Evolutionary conservation across 1,140 invertebrate species (phyloP), one percentile per base, ranked within the genome.

Genomic region (Doryteuthis pealeii): DNA sequence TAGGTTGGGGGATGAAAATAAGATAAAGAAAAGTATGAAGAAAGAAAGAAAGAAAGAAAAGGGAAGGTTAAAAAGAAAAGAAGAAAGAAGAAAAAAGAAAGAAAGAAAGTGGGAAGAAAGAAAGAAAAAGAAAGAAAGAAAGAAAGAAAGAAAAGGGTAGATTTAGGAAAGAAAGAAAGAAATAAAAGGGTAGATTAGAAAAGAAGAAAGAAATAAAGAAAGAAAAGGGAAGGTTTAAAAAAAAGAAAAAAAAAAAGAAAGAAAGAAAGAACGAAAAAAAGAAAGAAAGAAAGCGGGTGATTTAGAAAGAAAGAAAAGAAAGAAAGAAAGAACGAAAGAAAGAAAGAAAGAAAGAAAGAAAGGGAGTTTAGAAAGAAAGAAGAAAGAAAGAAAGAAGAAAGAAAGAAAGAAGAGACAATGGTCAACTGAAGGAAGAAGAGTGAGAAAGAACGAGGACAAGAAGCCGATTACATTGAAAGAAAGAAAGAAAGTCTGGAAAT

Each of bases 11-110:
- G 18, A 58, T n/a, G 18, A 28, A 58, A 58, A 58, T 4, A 58
- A 54, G 30, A 45, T 22, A 62, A 72, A 33, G 32, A 33, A 65
- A 62, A 15, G n/a, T 1, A 30, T 6, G 45, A 45, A 66, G 28
- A n/a, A 72, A 35, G 15, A 18, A 30, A 18, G 15, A 8, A 32
- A 26, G 22, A 4, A 72, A 2, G 49, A 49, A 54, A 62, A 31
- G 45, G 2, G 22, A 70, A 28, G 68, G 73, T 31, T 4, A 74
- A 31, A 74, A 49, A 70, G 8, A 49, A n/a, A 69, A 40, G 70
- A 31, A 70, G 45, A 45, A 31, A 58, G 10, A 49, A 15, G 28
- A 3, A 49, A 28, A 74, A 12, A 69, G 28, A 49, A 28, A 69
- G 45, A 49, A n/a, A 45, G 43, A 68, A n/a, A 58, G 4, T 2